These are phyloP conservation scores for Carabus problematicus DNA, from an alignment of 2,888 invertebrate genomes.

Conservation along the genomic window DNA sequence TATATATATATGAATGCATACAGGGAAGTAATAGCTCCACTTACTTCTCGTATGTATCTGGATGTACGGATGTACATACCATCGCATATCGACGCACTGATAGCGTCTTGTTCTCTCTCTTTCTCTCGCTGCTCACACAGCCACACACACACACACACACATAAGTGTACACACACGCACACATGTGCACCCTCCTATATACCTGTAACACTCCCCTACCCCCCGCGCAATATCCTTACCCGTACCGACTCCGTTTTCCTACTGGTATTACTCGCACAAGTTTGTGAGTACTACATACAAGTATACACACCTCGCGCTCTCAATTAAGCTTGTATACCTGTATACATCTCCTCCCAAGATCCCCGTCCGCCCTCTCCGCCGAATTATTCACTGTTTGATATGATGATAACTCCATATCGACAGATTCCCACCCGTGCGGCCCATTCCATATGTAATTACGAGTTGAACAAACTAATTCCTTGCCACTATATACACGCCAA, in stretches of 20 bases:
- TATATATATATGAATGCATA: too few relatives aligned
- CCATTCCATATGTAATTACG: too few relatives aligned
- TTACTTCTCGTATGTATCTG: too few relatives aligned
- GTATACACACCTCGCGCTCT: too few relatives aligned
- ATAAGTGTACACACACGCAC: not conserved
- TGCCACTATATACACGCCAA: too few relatives aligned
- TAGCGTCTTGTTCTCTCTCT: not conserved
- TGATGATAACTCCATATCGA: too few relatives aligned
- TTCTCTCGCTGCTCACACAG: not conserved
- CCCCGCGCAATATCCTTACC: not conserved
- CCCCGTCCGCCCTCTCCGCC: constrained; percentile 16
- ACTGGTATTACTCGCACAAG: constrained; percentile 1
- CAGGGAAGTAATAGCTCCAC: too few relatives aligned
- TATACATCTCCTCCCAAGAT: not conserved
- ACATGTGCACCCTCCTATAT: constrained; percentile 1
- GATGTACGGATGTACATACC: too few relatives aligned
- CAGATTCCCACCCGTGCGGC: too few relatives aligned
- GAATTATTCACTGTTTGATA: constrained; percentile 20
- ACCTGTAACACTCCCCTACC: not conserved
- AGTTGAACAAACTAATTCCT: too few relatives aligned
- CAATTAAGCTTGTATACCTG: too few relatives aligned
- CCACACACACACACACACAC: constrained; percentile 1
- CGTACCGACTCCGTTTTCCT: not conserved
- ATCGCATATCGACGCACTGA: not conserved
- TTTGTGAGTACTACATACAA: too few relatives aligned